Evolutionary conservation across 2,888 invertebrate species (phyloP).

Genomic region (Drosophila macrothrix): DNA sequence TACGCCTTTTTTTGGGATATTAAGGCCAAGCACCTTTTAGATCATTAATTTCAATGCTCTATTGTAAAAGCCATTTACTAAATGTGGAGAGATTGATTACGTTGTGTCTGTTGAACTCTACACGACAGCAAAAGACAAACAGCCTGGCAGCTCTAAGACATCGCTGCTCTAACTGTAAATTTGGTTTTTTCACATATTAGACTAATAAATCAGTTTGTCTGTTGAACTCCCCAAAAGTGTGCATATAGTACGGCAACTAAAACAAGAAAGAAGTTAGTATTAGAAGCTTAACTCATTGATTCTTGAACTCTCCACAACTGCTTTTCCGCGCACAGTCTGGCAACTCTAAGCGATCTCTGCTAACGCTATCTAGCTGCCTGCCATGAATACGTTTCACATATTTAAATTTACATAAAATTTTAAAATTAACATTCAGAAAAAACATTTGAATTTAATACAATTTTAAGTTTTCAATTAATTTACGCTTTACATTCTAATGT

Average conservation of each 20-base stretch:
- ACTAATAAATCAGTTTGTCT: background rate
- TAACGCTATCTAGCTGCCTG: background rate
- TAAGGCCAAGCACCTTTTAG: constrained; percentile 21
- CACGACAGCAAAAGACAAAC: too few species aligned
- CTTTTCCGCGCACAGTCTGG: background rate
- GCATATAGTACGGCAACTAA: too few species aligned
- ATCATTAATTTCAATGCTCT: background rate
- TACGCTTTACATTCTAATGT: background rate
- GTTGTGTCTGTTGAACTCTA: background rate
- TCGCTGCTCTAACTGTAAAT: background rate
- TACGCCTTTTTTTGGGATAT: constrained; percentile 49
- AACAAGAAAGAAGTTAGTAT: too few species aligned
- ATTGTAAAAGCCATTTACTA: background rate
- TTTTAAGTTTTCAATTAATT: background rate
- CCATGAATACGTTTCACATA: background rate
- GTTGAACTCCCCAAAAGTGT: too few species aligned
- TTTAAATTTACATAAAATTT: background rate
- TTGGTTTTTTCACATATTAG: background rate
- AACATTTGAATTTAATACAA: background rate
- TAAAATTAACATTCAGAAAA: too few species aligned
- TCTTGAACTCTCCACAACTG: background rate
- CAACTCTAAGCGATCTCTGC: background rate
- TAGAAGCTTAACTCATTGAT: too few species aligned
- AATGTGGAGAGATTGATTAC: background rate
- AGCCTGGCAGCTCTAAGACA: background rate